Evolutionary conservation across 2,888 invertebrate genomes (phyloP), one percentile per base, ranked within the genome.

Genomic region (Ormyrus thymus): DNA sequence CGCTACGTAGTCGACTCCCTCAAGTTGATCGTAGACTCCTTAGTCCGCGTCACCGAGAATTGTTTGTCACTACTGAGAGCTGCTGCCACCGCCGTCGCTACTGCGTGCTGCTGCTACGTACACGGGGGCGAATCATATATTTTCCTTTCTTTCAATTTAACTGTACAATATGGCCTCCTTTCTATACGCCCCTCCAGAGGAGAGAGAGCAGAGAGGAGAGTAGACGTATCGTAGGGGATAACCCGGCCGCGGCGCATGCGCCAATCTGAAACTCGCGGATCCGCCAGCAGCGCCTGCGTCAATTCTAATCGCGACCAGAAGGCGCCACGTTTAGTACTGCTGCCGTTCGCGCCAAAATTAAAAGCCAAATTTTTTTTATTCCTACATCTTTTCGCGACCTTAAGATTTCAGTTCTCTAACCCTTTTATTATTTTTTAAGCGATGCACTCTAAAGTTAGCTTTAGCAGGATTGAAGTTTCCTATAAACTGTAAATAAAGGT

Each of bases 81-180:
- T 45, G n/a, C 58, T 53, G 53, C 43, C 46, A n/a, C 6, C 43
- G 43, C 53, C 46, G 53, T 81, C 77, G 79, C 76, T 80, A 78
- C 82, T 81, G 81, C 81, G 65, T 58, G 64, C 65, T 11, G 55
- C 15, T 29, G 51, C 11, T 8, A 50, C 29, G 29, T 29, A 29
- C 46, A 46, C 62, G 79, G 29, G 29, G 29, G 81, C 78, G 81
- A 84, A 76, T 76, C 29, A 29, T 72, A 81, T 85, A 84, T 86
- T 85, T 84, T 84, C 78, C 86, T 87, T 88, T 87, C 89, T 88
- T 89, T 88, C 87, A 87, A 89, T 89, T 90, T 89, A 89, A 89
- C 89, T 89, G 90, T 90, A 90, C 90, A 90, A 90, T 89, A 90
- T 90, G 90, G 90, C 89, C 90, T 89, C 90, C 88, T 90, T 90